Conservation (phyloP, 1,140 invertebrate species). For the Drosophila nigromelanica region DNA sequence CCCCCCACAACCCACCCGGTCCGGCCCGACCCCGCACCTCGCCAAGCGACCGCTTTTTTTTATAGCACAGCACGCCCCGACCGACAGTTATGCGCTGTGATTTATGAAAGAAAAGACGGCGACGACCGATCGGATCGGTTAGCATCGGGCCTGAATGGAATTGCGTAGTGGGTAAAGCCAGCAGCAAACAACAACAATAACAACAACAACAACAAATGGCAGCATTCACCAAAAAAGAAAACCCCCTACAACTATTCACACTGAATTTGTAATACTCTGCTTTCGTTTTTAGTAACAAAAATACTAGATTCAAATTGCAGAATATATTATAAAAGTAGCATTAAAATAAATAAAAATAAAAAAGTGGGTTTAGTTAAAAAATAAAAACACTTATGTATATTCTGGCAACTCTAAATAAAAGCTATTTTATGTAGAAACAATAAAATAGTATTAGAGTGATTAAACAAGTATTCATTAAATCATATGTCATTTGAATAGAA, state of each 20-base stretch:
- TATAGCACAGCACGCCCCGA: conserved; percentile 2
- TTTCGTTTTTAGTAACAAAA: too few species aligned
- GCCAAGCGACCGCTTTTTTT: neutral
- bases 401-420: too few species aligned
- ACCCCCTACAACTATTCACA: neutral
- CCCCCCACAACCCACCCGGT: neutral
- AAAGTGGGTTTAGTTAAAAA: too few species aligned
- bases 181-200: neutral
- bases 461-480: too few species aligned
- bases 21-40: neutral
- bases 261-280: conserved; percentile 14
- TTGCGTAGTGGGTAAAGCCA: conserved; percentile 41
- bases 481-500: too few species aligned
- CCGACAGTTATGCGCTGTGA: conserved; percentile 54
- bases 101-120: conserved; percentile 55
- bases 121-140: conserved; percentile 30
- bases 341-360: too few species aligned
- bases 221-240: neutral
- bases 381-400: too few species aligned
- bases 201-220: neutral
- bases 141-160: conserved; percentile 55
- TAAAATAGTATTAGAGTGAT: too few species aligned
- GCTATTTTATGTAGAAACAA: too few species aligned
- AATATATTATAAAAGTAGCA: too few species aligned
- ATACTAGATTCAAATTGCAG: too few species aligned